phyloP scores from a whole-genome alignment of 1,140 invertebrate species.

The Latrodectus geometricus region DNA sequence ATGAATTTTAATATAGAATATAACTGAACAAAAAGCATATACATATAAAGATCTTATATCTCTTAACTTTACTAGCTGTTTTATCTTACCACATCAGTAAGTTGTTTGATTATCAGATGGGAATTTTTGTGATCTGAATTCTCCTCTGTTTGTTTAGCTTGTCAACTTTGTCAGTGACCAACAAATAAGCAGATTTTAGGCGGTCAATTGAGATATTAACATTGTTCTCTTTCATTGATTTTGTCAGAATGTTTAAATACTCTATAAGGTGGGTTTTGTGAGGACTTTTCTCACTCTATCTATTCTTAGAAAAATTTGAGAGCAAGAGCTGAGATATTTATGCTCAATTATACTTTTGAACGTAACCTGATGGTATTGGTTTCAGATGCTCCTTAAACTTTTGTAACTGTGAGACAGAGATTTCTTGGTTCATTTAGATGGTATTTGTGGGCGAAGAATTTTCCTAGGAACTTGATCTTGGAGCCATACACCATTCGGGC shows the following conservation, averaged over 20 bases:
- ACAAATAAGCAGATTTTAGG: background rate
- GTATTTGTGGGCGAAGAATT: background rate
- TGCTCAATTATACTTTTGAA: background rate
- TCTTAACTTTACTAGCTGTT: no score
- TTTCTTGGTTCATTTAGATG: background rate
- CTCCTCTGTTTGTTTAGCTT: background rate
- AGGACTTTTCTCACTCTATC: background rate
- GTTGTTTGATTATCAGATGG: no score
- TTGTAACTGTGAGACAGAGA: background rate
- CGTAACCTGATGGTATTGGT: background rate
- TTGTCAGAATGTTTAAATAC: background rate
- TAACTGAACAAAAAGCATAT: no score
- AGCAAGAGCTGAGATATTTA: background rate
- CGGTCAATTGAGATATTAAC: background rate
- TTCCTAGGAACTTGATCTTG: background rate
- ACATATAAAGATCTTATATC: no score
- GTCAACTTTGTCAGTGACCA: background rate
- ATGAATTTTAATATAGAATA: no score
- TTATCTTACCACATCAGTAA: no score
- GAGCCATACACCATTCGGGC: background rate
- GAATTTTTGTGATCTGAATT: no score
- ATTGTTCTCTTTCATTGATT: background rate
- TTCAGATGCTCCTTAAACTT: background rate
- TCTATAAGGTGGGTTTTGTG: no score
- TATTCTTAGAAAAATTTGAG: background rate